phyloP scores from a whole-genome alignment of 2,797 vertebrate species.

The Gymnocypris eckloni region DNA sequence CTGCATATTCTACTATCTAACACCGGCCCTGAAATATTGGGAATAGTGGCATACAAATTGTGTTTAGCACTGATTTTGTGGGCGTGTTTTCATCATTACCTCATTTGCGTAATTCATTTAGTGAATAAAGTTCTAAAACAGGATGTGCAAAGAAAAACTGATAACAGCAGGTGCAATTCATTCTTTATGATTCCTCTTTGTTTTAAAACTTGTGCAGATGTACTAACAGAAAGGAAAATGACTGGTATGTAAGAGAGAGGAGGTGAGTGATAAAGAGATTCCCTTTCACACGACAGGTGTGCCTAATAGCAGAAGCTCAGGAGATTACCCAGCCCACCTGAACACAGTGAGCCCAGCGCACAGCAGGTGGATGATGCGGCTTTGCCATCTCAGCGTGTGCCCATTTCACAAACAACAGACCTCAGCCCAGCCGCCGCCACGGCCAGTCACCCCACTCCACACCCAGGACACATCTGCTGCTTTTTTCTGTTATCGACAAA shows the following conservation, averaged over 20 bases:
- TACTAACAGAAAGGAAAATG: constrained; percentile 8
- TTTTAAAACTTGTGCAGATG: neutral
- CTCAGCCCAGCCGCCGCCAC: constrained; percentile 25
- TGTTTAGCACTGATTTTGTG: neutral
- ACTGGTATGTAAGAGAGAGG: constrained; percentile 11
- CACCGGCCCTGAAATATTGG: neutral
- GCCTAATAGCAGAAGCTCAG: constrained; percentile 62
- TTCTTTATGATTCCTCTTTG: neutral
- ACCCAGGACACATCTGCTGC: constrained; percentile 24
- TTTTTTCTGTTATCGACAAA: neutral
- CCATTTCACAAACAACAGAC: constrained; percentile 57
- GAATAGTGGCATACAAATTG: neutral
- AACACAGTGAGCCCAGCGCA: constrained; percentile 54
- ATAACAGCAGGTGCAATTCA: neutral
- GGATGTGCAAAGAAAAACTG: neutral
- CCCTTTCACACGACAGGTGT: constrained; percentile 61
- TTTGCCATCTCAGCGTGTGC: constrained; percentile 48
- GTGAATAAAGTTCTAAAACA: neutral
- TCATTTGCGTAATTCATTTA: neutral
- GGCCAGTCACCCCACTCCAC: constrained; percentile 32
- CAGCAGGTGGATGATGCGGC: constrained; percentile 58
- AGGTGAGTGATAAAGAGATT: constrained; percentile 23
- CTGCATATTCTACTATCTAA: neutral
- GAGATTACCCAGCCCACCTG: constrained; percentile 54
- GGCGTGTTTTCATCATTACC: neutral